Evolutionary conservation across 2,888 invertebrate genomes (phyloP), one percentile per base, ranked within the genome.

Genomic region (Drosophila putrida): DNA sequence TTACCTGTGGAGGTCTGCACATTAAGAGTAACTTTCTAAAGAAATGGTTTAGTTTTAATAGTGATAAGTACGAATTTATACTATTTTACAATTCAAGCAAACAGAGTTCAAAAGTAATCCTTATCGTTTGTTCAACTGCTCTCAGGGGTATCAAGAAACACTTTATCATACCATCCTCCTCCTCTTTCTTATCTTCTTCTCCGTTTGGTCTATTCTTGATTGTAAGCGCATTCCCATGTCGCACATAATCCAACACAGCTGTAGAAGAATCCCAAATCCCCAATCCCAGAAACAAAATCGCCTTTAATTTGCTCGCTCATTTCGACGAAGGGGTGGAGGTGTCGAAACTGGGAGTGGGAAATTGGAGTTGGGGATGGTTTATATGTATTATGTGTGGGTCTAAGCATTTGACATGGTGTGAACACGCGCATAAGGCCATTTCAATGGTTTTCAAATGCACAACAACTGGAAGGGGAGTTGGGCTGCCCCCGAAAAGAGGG

Each of bases 381-480:
- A 69, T 73, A 57, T 66, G 43, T 39, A 43, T 53, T 53, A 36
- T 61, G 59, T 73, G 69, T 46, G 64, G 53, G 67, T 67, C 57
- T 80, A 75, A 75, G 71, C 77, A 82, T 79, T 88, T 83, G 83
- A 84, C 83, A 86, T 88, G 83, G 83, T 88, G 83, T 84, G 83
- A 84, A 84, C 83, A 83, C 87, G 70, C 71, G 73, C 83, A 83
- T 80, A 83, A 86, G 83, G 85, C 70, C 78, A 68, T 68, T 83
- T 60, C 46, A 68, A 71, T 80, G 77, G 64, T 55, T 73, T 76
- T 68, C 75, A 75, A 80, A 75, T 70, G 76, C 64, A 65, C 54
- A 60, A 57, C 62, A 47, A 63, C 43, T 50, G 53, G 49, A 33
- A 10, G 15, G 57, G 10, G 49, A 31, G 50, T 51, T 41, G 13